Evolutionary conservation across 2,888 invertebrate genomes (phyloP).

Genomic region (Hemaris fuciformis): DNA sequence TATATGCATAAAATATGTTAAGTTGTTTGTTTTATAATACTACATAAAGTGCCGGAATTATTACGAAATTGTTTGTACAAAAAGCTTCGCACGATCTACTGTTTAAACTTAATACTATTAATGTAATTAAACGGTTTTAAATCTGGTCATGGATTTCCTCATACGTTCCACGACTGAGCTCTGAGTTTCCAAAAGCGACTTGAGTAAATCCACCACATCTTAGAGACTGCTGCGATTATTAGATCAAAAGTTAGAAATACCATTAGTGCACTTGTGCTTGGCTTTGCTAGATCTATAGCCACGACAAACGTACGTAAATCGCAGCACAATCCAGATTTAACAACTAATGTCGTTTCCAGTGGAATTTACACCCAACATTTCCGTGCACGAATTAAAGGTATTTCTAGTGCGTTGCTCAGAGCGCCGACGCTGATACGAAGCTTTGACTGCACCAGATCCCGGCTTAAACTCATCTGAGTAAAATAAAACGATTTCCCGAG

Average conservation of each 20-base stretch:
- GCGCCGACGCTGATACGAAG: slow-evolving; percentile 29
- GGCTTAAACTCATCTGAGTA: slow-evolving; percentile 22
- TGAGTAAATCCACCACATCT: too few species aligned
- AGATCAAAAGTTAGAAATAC: too few species aligned
- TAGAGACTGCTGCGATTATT: too few species aligned
- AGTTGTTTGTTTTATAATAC: not conserved
- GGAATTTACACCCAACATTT: not conserved
- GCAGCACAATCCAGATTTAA: too few species aligned
- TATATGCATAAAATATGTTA: not conserved
- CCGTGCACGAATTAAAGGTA: slow-evolving; percentile 35
- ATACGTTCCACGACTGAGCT: too few species aligned
- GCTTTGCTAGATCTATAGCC: too few species aligned
- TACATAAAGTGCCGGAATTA: not conserved
- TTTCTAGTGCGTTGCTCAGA: slow-evolving; percentile 34
- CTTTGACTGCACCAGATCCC: slow-evolving; percentile 31
- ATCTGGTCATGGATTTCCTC: too few species aligned
- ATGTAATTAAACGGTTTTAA: too few species aligned
- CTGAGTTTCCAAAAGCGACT: too few species aligned
- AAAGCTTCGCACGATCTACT: not conserved
- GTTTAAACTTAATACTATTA: not conserved
- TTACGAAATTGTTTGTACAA: not conserved
- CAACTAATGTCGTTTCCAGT: slow-evolving; percentile 3
- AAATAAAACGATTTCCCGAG: slow-evolving; percentile 25
- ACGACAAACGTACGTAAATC: too few species aligned
- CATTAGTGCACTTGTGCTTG: too few species aligned